Conservation (phyloP, 1,140 invertebrate genomes). For the Archivesica marissinica region DNA sequence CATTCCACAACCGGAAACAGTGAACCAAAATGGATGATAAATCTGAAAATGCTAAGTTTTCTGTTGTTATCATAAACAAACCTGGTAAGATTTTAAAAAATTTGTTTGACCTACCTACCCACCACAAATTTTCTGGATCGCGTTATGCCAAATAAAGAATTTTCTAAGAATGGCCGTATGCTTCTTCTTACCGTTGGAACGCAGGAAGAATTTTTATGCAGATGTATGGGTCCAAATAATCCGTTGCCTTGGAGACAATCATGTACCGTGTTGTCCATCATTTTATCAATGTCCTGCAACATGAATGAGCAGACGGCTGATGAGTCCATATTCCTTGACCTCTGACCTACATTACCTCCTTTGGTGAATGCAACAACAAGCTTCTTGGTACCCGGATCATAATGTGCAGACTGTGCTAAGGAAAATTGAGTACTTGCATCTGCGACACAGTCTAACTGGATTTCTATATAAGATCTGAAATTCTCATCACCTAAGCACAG, state of each 20-base stretch:
- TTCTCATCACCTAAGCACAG: slow-evolving; percentile 98
- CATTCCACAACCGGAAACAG: too few species aligned
- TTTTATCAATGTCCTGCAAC: slow-evolving; percentile 94
- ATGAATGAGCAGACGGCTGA: slow-evolving; percentile 97
- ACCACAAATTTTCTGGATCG: too few species aligned
- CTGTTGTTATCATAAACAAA: too few species aligned
- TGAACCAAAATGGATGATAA: too few species aligned
- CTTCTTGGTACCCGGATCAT: slow-evolving; percentile 97
- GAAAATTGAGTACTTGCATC: slow-evolving; percentile 91
- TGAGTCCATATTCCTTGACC: slow-evolving; percentile 85
- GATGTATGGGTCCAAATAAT: slow-evolving; percentile 77
- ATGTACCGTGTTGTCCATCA: slow-evolving; percentile 99
- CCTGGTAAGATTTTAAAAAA: too few species aligned
- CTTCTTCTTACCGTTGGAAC: slow-evolving; percentile 70
- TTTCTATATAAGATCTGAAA: slow-evolving; percentile 99
- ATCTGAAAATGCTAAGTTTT: too few species aligned
- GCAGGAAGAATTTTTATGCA: slow-evolving; percentile 67
- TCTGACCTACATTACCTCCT: slow-evolving; percentile 87
- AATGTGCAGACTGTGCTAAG: slow-evolving; percentile 96
- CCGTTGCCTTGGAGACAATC: slow-evolving; percentile 91
- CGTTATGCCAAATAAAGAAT: too few species aligned
- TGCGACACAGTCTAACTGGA: slow-evolving; percentile 96
- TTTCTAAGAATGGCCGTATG: too few species aligned
- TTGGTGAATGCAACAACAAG: slow-evolving; percentile 96
- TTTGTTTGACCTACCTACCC: too few species aligned